These are phyloP conservation scores for Ispidina lecontei DNA, from an alignment of 2,797 vertebrate species.

Conservation along the genomic window DNA sequence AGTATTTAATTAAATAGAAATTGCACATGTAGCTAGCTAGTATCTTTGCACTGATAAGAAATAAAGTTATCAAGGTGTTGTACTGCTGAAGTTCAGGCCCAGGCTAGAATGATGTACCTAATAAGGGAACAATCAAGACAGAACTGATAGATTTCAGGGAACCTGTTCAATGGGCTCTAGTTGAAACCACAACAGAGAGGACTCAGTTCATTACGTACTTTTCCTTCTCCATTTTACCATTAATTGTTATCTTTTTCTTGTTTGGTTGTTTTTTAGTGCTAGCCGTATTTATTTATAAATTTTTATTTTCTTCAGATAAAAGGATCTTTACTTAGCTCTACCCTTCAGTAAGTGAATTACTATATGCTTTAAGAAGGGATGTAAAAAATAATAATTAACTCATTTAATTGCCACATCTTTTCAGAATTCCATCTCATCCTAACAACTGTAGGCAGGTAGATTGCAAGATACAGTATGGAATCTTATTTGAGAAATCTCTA, in stretches of 20 bases:
- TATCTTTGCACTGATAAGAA: neutral
- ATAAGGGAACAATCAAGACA: neutral
- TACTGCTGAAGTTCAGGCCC: neutral
- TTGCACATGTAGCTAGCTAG: neutral
- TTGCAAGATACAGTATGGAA: neutral
- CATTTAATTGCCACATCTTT: neutral
- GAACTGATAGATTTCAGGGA: neutral
- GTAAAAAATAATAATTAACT: neutral
- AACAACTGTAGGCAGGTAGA: neutral
- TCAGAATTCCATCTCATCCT: neutral
- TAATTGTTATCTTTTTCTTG: neutral
- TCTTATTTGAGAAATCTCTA: neutral
- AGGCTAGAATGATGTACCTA: neutral
- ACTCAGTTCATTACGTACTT: neutral
- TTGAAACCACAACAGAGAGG: neutral
- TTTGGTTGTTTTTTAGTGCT: neutral
- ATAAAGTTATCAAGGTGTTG: neutral
- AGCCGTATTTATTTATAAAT: neutral
- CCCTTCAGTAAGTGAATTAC: neutral
- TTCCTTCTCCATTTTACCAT: neutral
- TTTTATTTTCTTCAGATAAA: neutral
- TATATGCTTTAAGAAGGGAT: neutral
- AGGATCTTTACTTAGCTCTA: neutral
- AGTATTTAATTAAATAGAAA: neutral
- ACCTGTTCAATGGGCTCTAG: neutral